Percentiles rank a stretch among this genome's conserved stretches.
Evolutionary conservation across 2,888 invertebrate genomes (phyloP).

Genomic region (Archips xylosteana): DNA sequence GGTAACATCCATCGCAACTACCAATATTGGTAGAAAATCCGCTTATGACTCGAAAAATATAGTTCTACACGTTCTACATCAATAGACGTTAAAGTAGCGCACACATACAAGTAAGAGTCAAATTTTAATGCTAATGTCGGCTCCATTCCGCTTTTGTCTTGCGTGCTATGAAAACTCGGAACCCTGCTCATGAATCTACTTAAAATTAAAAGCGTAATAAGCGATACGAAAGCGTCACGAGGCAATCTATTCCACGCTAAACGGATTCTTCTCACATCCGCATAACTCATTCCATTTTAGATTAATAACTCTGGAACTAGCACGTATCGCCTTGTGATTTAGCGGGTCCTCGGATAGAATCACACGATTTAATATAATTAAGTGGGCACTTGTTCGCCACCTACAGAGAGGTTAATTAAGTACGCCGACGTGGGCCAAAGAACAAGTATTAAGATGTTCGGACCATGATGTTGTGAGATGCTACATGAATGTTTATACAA

Average conservation of each 20-base stretch:
- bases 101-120: too few relatives aligned
- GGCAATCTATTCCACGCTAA: constrained; percentile 3
- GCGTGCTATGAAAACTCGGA: too few relatives aligned
- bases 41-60: too few relatives aligned
- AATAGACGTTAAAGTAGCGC: too few relatives aligned
- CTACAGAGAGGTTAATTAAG: constrained; percentile 60
- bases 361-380: constrained; percentile 66
- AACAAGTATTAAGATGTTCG: constrained; percentile 30
- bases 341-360: constrained; percentile 53
- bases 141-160: too few relatives aligned
- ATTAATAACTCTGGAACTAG: constrained; percentile 45
- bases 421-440: constrained; percentile 56
- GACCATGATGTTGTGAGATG: neutral
- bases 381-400: constrained; percentile 62
- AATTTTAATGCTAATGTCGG: too few relatives aligned
- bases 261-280: constrained; percentile 29
- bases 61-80: too few relatives aligned
- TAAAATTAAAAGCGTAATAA: neutral
- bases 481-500: neutral
- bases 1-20: too few relatives aligned
- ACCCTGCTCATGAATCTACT: neutral
- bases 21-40: too few relatives aligned
- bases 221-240: neutral
- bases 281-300: constrained; percentile 43
- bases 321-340: constrained; percentile 53